Evolutionary conservation across 2,888 invertebrate genomes (phyloP).

Genomic region (Lithosia quadra): DNA sequence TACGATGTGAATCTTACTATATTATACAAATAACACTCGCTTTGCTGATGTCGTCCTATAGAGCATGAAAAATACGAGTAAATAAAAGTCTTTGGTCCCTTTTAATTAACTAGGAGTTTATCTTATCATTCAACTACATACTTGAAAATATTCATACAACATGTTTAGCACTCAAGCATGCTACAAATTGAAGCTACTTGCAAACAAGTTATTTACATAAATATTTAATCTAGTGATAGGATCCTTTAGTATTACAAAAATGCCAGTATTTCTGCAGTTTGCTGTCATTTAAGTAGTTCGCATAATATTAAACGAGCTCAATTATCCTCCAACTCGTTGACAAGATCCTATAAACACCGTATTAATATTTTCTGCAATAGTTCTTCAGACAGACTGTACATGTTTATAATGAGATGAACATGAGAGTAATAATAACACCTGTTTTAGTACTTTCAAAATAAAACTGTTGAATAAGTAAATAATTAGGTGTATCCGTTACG

Average conservation of each 20-base stretch:
- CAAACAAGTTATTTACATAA: constrained; percentile 56
- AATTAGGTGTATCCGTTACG: constrained; percentile 23
- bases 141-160: constrained; percentile 23
- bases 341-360: neutral
- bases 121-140: neutral
- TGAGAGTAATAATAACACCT: constrained; percentile 8
- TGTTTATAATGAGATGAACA: constrained; percentile 1
- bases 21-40: neutral
- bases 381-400: neutral
- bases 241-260: constrained; percentile 37
- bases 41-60: neutral
- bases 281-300: neutral
- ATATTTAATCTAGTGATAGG: constrained; percentile 55
- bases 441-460: constrained; percentile 19
- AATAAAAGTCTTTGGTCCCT: neutral
- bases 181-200: constrained; percentile 51
- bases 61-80: neutral
- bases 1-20: neutral
- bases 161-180: constrained; percentile 22
- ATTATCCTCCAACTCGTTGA: constrained; percentile 25
- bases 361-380: neutral
- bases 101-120: neutral
- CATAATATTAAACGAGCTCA: constrained; percentile 35
- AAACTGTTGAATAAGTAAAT: constrained; percentile 31
- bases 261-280: constrained; percentile 35